Percentiles rank a stretch among this genome's conserved stretches.
Evolutionary conservation across 2,888 invertebrate species (phyloP).

Genomic region (Malthinus flaveolus): DNA sequence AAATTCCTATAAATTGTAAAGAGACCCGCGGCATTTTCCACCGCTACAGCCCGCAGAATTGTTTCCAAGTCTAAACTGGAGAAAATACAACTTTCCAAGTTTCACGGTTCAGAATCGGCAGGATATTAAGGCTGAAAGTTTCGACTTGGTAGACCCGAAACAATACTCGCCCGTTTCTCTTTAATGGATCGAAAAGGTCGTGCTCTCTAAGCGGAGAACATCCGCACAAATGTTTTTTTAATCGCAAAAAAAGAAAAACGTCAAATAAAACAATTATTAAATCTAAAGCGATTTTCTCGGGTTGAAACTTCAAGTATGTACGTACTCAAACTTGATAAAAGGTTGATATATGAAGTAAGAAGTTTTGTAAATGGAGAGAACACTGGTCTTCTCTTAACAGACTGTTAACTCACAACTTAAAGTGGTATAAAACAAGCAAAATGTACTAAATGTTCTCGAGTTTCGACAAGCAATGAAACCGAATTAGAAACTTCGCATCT

Average conservation of each 20-base stretch:
- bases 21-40: constrained; percentile 18
- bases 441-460: no score
- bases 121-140: constrained; percentile 27
- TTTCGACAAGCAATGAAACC: no score
- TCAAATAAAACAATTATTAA: not conserved
- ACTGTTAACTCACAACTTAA: not conserved
- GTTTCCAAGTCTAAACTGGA: constrained; percentile 27
- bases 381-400: not conserved
- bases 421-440: no score
- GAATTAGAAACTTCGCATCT: no score
- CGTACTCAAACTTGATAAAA: not conserved
- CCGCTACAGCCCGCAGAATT: constrained; percentile 27
- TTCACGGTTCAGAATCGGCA: constrained; percentile 26
- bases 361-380: constrained; percentile 4
- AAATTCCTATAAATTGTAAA: constrained; percentile 26
- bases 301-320: no score
- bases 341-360: constrained; percentile 6
- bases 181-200: constrained; percentile 24
- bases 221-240: constrained; percentile 6
- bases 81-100: constrained; percentile 28
- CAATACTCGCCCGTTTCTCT: constrained; percentile 20
- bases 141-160: constrained; percentile 23
- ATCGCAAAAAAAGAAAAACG: constrained; percentile 9
- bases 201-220: constrained; percentile 10
- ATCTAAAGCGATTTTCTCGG: no score